Conservation (phyloP, 1,140 invertebrate species). For the Drosophila parvula region DNA sequence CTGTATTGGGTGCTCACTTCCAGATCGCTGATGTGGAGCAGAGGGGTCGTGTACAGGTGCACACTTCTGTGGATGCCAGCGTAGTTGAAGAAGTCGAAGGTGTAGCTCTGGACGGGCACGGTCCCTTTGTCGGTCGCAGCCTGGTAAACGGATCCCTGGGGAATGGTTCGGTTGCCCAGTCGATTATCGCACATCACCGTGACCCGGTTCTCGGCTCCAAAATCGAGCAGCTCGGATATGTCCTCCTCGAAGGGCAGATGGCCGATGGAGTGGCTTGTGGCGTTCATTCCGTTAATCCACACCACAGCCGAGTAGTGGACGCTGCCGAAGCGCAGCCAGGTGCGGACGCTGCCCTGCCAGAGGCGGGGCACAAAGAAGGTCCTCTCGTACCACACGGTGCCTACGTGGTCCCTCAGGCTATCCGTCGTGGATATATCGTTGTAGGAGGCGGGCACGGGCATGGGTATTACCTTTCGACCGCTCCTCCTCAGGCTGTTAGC, state of each 20-base stretch:
- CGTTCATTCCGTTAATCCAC: slow-evolving; percentile 93
- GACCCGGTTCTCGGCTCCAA: slow-evolving; percentile 89
- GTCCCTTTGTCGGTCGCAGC: slow-evolving; percentile 87
- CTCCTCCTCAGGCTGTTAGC: slow-evolving; percentile 72
- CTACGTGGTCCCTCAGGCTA: slow-evolving; percentile 94
- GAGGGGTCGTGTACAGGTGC: slow-evolving; percentile 93
- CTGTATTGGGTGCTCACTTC: slow-evolving; percentile 89
- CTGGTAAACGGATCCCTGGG: slow-evolving; percentile 89
- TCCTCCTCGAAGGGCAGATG: slow-evolving; percentile 97
- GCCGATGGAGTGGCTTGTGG: slow-evolving; percentile 94
- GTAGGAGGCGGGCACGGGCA: slow-evolving; percentile 98
- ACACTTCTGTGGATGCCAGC: slow-evolving; percentile 98
- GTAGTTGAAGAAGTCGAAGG: slow-evolving; percentile 99
- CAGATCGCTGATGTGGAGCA: slow-evolving; percentile 92
- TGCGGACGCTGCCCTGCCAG: slow-evolving; percentile 88
- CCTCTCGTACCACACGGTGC: slow-evolving; percentile 96
- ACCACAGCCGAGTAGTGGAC: slow-evolving; percentile 94
- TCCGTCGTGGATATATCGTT: slow-evolving; percentile 95
- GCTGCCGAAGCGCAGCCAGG: slow-evolving; percentile 95
- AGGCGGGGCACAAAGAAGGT: slow-evolving; percentile 90
- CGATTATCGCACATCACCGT: slow-evolving; percentile 98
- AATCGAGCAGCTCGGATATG: slow-evolving; percentile 88
- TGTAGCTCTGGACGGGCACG: slow-evolving; percentile 90
- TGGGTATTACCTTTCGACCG: slow-evolving; percentile 85
- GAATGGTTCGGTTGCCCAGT: slow-evolving; percentile 90